Percentiles rank a stretch among this genome's conserved stretches.
Conservation (phyloP, 2,888 invertebrate species). For the Eilema sororculum region DNA sequence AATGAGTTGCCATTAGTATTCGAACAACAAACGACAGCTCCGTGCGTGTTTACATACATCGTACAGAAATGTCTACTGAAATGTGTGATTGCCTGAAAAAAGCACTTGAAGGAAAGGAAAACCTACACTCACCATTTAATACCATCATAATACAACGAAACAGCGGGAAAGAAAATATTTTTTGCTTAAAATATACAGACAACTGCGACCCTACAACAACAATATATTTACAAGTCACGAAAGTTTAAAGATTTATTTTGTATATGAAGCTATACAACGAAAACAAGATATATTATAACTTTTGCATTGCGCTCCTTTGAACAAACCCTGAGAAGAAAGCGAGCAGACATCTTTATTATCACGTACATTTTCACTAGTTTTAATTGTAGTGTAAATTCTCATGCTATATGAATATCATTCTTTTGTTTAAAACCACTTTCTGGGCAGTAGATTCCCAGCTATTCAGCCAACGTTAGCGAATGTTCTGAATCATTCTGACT, state of each 20-base stretch:
- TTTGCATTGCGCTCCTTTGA: constrained; percentile 1
- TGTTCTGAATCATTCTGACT: constrained; percentile 63
- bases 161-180: neutral
- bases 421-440: constrained; percentile 39
- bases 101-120: neutral
- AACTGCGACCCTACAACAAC: neutral
- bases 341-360: constrained; percentile 41
- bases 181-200: neutral
- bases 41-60: neutral
- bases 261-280: neutral
- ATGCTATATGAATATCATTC: constrained; percentile 36
- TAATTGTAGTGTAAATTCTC: constrained; percentile 44
- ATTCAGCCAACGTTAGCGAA: constrained; percentile 33
- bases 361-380: constrained; percentile 34
- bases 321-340: constrained; percentile 11
- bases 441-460: constrained; percentile 32
- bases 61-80: neutral
- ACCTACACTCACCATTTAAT: neutral
- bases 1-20: neutral
- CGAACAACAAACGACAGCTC: neutral
- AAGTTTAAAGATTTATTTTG: neutral
- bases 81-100: neutral
- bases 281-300: neutral
- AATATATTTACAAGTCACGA: constrained; percentile 7
- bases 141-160: neutral